A percentile compares a stretch with the other conserved stretches of the same genome.
These are phyloP conservation scores for Monochamus saltuarius DNA, from an alignment of 1,140 invertebrate genomes.

Conservation along the genomic window DNA sequence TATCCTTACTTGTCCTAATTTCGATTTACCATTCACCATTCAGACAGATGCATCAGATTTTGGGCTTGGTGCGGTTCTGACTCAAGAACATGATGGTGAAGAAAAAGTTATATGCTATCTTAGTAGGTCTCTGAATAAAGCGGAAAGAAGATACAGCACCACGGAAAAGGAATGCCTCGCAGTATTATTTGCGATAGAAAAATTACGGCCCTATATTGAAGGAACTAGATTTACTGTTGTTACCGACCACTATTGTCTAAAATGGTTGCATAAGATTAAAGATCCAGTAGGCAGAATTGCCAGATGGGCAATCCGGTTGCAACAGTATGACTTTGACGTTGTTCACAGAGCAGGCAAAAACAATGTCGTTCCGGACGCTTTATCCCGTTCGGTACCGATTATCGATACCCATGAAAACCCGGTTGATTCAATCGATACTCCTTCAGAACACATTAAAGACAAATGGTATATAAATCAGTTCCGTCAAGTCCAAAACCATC, in stretches of 20 bases:
- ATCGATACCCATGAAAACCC: background rate
- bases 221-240: slow-evolving; percentile 8
- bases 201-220: slow-evolving; percentile 12
- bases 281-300: slow-evolving; percentile 49
- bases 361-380: slow-evolving; percentile 37
- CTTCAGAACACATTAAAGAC: background rate
- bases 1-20: slow-evolving; percentile 34
- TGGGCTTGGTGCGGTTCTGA: slow-evolving; percentile 34
- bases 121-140: slow-evolving; percentile 36
- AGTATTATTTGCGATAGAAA: slow-evolving; percentile 49
- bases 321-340: slow-evolving; percentile 46
- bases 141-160: slow-evolving; percentile 46
- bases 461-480: slow-evolving; percentile 15
- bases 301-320: slow-evolving; percentile 50
- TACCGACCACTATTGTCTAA: slow-evolving; percentile 53
- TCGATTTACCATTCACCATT: slow-evolving; percentile 23
- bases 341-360: slow-evolving; percentile 47
- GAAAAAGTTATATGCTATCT: slow-evolving; percentile 32
- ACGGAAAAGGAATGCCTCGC: slow-evolving; percentile 36
- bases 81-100: slow-evolving; percentile 25
- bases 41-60: slow-evolving; percentile 24
- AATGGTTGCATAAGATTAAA: slow-evolving; percentile 52
- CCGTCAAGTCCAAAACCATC: slow-evolving; percentile 4
- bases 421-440: background rate
- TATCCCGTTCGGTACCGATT: slow-evolving; percentile 22